Evolutionary conservation across 64 coral and sea anemone species (phyloP).

Genomic region (Platygyra sinensis): DNA sequence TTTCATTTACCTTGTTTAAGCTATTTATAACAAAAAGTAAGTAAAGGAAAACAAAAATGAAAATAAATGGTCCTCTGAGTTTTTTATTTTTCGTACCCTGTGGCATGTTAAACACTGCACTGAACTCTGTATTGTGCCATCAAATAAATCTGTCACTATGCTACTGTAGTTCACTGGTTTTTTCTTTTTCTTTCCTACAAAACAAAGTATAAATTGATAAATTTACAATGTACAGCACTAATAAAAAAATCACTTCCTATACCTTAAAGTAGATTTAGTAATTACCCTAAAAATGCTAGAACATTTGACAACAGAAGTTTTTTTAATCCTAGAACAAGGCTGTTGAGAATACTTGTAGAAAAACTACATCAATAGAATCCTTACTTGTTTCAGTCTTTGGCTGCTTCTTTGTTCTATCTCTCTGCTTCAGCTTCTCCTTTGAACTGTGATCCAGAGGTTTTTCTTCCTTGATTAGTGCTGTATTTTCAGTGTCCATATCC

Average conservation of each 20-base stretch:
- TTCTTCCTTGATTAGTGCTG: constrained; percentile 54
- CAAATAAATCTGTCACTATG: constrained; percentile 94
- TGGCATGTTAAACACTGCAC: constrained; percentile 98
- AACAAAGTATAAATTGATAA: neutral
- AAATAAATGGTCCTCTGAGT: no score
- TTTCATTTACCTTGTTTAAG: no score
- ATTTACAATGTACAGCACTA: neutral
- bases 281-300: no score
- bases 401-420: constrained; percentile 5
- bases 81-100: constrained; percentile 49
- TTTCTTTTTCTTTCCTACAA: constrained; percentile 56
- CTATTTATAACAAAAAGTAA: no score
- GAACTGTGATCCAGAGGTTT: neutral
- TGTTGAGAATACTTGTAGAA: no score
- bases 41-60: no score
- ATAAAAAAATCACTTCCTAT: no score
- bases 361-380: neutral
- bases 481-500: constrained; percentile 33
- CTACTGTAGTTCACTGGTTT: constrained; percentile 79
- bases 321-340: no score
- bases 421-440: neutral
- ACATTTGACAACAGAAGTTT: no score
- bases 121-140: constrained; percentile 97
- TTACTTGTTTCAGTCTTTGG: constrained; percentile 9
- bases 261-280: no score